Evolutionary conservation across 1,140 invertebrate species (phyloP), one percentile per base, ranked within the genome.

Genomic region (Drosophila cardini): DNA sequence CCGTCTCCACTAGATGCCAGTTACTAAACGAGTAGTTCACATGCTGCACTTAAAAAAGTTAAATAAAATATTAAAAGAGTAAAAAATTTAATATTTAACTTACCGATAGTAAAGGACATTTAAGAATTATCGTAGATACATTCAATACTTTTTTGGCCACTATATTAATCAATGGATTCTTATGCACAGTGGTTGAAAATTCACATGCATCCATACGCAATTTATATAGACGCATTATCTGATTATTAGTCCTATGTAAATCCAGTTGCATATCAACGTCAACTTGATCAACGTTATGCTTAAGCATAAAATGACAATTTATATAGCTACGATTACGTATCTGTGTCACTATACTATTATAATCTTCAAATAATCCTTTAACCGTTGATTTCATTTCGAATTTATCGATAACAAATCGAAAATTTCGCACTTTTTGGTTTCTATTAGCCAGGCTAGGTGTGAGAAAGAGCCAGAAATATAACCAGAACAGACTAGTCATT

Each of bases 1-100:
- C 63, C 0, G 10, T 34, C 10, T 76, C 80, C 2, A 65, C 46
- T 48, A 84, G 11, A 63, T 53, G 42, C 63, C 68, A 83, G 18
- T 84, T 63, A 8, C 1, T 65, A 2, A 84, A 7, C 2, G 72
- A 60, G 9, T 84, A 83, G 26, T 61, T 72, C 7, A 72, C 50
- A 34, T 57, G 18, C 69, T 72, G 10, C 3, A 64, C 21, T 36
- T 30, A 16, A 15, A 46, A 2, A 57, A 15, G 26, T 26, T 9
- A 26, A 26, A 16, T 3, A 26, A 26, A 26, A 26, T 26, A 26
- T 26, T 2, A 26, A 26, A 4, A 26, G 21, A 26, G 21, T 30
- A 16, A 15, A 38, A 2, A 57, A 15, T 26, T 26, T 2, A 16
- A 15, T n/a, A 21, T 43, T 26, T 10, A 4, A 71, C 60, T 18